Evolutionary conservation across 2,888 invertebrate species (phyloP).

Genomic region (Ornithoptera priamus): DNA sequence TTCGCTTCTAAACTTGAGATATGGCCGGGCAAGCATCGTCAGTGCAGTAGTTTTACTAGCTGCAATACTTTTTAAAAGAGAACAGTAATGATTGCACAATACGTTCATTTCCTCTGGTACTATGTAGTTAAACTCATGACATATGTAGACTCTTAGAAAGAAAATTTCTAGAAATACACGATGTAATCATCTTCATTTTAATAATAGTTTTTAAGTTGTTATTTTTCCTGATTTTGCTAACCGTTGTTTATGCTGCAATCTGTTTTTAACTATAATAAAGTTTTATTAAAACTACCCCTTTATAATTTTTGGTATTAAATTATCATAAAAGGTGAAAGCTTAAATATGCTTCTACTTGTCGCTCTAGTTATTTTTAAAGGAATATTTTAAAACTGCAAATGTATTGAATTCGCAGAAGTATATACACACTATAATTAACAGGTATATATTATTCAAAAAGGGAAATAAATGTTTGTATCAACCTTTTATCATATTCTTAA

Average conservation of each 20-base stretch:
- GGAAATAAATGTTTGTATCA: background rate
- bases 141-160: background rate
- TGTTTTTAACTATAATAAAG: background rate
- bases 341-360: conserved; percentile 3
- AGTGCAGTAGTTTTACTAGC: background rate
- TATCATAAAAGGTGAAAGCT: conserved; percentile 16
- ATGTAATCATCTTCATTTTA: too few relatives aligned
- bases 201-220: too few relatives aligned
- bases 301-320: background rate
- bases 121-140: background rate
- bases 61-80: background rate
- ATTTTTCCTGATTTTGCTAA: too few relatives aligned
- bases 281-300: background rate
- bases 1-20: background rate
- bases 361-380: conserved; percentile 14
- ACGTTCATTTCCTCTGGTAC: background rate
- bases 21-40: background rate
- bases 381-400: background rate
- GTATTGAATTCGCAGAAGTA: background rate
- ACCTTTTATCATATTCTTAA: background rate
- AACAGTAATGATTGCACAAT: background rate
- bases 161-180: background rate
- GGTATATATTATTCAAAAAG: background rate
- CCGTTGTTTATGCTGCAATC: too few relatives aligned
- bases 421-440: background rate